Conservation (phyloP, 2,888 invertebrate species). For the Athetis lepigone region DNA sequence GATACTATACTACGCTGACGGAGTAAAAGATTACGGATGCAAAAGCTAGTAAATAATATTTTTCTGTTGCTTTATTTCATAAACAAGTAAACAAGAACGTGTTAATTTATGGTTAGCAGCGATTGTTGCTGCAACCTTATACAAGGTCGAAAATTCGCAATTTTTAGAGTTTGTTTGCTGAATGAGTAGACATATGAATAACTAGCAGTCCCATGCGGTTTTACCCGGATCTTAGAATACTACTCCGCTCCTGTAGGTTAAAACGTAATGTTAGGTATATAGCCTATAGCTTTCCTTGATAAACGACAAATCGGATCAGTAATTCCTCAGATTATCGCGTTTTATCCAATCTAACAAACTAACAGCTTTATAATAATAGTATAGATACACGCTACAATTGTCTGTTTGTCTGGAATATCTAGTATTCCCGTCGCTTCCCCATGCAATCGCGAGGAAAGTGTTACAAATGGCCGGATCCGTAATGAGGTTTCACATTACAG, state of each 20-base stretch:
- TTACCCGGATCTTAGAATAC: too few species aligned
- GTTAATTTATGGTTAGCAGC: not conserved
- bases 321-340: too few species aligned
- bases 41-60: too few species aligned
- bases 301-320: too few species aligned
- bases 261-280: too few species aligned
- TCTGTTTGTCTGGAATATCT: constrained; percentile 20
- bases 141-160: not conserved
- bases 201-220: too few species aligned
- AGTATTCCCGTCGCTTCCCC: constrained; percentile 17
- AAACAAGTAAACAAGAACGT: not conserved
- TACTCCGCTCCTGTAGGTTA: too few species aligned
- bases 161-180: constrained; percentile 7
- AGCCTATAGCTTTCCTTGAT: too few species aligned
- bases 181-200: too few species aligned
- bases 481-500: constrained; percentile 55
- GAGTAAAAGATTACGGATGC: too few species aligned
- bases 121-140: not conserved
- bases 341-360: too few species aligned
- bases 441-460: constrained; percentile 31
- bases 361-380: not conserved
- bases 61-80: not conserved
- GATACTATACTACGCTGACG: too few species aligned
- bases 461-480: constrained; percentile 50
- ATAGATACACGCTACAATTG: constrained; percentile 11